Base-by-base conservation (phyloP, 2,888 invertebrate species). In the Drosophila emarginata region DNA sequence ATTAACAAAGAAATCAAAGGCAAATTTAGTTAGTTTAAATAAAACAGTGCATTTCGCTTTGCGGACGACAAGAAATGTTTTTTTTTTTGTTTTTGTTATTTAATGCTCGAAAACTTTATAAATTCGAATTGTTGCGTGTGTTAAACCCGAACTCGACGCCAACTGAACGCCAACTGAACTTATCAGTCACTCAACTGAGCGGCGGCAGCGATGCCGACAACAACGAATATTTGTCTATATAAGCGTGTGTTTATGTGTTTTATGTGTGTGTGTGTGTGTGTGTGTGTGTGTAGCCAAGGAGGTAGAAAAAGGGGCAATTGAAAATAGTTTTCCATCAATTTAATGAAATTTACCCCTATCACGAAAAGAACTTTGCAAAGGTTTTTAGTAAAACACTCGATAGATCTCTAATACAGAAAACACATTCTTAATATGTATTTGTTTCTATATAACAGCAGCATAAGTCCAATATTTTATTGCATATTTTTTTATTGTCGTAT, bases 161-260 rank as follows among this genome's bases (percentile, higher is more conserved):
- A 79, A 78, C 74, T 78, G 76, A 85, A 85, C 79, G 76, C 76
- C 79, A 78, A 87, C 87, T 87, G 79, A 87, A 88, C 70, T 80
- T 85, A 82, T 78, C 85, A 84, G 65, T 79, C 77, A 79, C 65
- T 75, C 60, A 74, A 70, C 74, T 63, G 64, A 75, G 76, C 80
- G 60, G 73, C 80, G 60, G 73, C 77, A 63, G 57, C 71, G 18
- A 62, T 56, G 69, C 69, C 61, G 45, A 45, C 45, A 54, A 68
- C 69, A 56, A 50, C 63, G 63, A 65, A 63, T 21, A 37, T 56
- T 32, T 61, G 40, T 61, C 14, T 60, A 28, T 23, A n/a, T 39
- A 11, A 15, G 1, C 11, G 6, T 12, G 26, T 65, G 51, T 52
- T 11, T 56, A 14, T n/a, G n/a, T n/a, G n/a, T n/a, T n/a, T n/a